Conservation (phyloP, 2,888 invertebrate genomes). For the Cheilosia grossa region DNA sequence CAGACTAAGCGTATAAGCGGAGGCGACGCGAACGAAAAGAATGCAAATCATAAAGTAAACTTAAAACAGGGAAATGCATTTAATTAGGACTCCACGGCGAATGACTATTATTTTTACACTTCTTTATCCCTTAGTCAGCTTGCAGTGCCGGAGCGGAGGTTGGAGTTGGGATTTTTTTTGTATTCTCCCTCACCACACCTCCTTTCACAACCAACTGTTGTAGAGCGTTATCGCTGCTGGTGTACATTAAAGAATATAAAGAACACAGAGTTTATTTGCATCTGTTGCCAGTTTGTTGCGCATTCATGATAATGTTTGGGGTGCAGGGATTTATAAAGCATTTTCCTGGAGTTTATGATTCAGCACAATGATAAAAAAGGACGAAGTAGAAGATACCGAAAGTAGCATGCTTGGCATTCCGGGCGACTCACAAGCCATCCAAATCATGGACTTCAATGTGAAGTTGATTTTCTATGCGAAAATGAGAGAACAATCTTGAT, state of each 20-base stretch:
- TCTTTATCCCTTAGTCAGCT: slow-evolving; percentile 1
- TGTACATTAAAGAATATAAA: background rate
- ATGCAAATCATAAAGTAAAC: slow-evolving; percentile 67
- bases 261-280: slow-evolving; percentile 60
- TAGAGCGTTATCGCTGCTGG: background rate
- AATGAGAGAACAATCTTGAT: slow-evolving; percentile 27
- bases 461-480: slow-evolving; percentile 33
- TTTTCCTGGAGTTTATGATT: slow-evolving; percentile 22
- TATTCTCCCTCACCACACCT: background rate
- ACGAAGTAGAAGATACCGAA: background rate
- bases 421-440: background rate
- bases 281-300: slow-evolving; percentile 51
- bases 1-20: slow-evolving; percentile 27
- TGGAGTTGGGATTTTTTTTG: background rate
- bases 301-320: slow-evolving; percentile 38
- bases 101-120: slow-evolving; percentile 51
- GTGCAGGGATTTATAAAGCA: slow-evolving; percentile 19
- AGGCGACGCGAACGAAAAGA: slow-evolving; percentile 9
- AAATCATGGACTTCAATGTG: slow-evolving; percentile 12
- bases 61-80: slow-evolving; percentile 72
- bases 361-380: slow-evolving; percentile 20
- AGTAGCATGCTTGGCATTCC: background rate
- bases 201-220: slow-evolving; percentile 27
- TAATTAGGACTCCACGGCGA: slow-evolving; percentile 63
- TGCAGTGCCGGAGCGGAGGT: background rate